Evolutionary conservation across 2,113 vertebrate species (phyloP), one percentile per base, ranked within the genome.

Genomic region (Gadus chalcogrammus): DNA sequence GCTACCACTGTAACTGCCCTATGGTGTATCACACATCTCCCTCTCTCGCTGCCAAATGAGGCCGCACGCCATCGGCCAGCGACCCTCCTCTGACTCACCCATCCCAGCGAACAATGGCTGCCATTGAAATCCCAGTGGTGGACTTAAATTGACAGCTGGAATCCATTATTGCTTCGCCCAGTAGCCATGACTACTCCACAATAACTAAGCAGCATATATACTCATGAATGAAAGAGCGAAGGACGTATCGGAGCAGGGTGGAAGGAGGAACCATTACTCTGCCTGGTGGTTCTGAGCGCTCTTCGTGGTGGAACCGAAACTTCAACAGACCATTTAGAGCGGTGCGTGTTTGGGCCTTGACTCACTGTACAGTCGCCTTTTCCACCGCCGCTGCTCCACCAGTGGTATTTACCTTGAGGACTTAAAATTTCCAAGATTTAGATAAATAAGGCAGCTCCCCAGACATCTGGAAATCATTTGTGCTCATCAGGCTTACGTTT

Each of bases 1-100:
- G 42, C 78, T 71, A 63, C 73, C 70, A 65, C 79, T 81, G 24
- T 75, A 75, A 74, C 38, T 64, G 68, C 71, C 73, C 79, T 75
- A 79, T 86, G 74, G 72, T 89, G 87, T 76, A 86, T 88, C 87
- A 88, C 83, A 79, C 83, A 79, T 88, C 79, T 79, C 84, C 86
- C 80, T 71, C 67, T 67, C 2, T 22, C 65, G 3, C 63, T 84
- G 88, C 87, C 88, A 88, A 82, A 58, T 69, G 15, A 67, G 76
- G 79, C 84, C 79, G 38, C 85, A 83, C 64, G 77, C 58, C 15
- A 6, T 56, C 55, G 5, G 70, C 79, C 65, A 60, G n/a, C 80
- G 31, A 62, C 64, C 71, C 73, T 75, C 67, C 69, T 79, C 75
- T 88, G 86, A 91, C 82, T 88, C 89, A 88, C 84, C 78, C 69